Base-by-base conservation (phyloP, 2,888 invertebrate genomes). In the Drosophila flavopinicola region DNA sequence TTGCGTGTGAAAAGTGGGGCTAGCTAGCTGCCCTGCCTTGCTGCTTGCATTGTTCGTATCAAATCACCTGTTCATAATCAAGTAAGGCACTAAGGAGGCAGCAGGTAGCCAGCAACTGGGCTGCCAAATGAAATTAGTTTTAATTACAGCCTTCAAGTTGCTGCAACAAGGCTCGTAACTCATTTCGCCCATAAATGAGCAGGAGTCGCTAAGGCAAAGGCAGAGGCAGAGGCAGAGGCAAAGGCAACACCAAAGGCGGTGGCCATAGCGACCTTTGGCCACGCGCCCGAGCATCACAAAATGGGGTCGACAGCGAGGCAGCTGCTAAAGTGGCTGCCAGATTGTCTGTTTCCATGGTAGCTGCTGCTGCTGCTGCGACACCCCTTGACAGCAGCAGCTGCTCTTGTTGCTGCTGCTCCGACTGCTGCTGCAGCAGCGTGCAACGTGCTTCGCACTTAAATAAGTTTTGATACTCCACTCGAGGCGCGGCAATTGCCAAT, bases 381-480 rank as follows among this genome's bases (percentile, higher is more conserved):
- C 70, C 64, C 65, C 71, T 47, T 47, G 59, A 42, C 59, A 54
- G 45, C 49, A 49, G 35, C 60, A 48, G 60, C 44, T 60, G 47
- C 33, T 3, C 6, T 13, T n/a, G 17, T 44, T 53, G 27, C 48
- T 51, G 51, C 53, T 20, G 20, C 15, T 20, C 6, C 39, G 20
- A 11, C 11, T 20, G 11, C 58, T 65, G 61, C 67, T 68, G 63
- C 78, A 71, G 73, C 80, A 53, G 37, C 71, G 59, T 84, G 79
- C 88, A 87, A 83, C 83, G 86, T 83, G 88, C 88, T 49, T 83
- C 65, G 88, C 88, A 83, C 83, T 87, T 87, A 83, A 83, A 87
- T 83, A 86, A 83, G 84, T 83, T 83, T 77, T 71, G 64, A 76
- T 76, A 64, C 78, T 64, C 65, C 53, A 64, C 59, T 68, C 61